Evolutionary conservation across 2,888 invertebrate species (phyloP), one percentile per base, ranked within the genome.

Genomic region (Troilus luridus): DNA sequence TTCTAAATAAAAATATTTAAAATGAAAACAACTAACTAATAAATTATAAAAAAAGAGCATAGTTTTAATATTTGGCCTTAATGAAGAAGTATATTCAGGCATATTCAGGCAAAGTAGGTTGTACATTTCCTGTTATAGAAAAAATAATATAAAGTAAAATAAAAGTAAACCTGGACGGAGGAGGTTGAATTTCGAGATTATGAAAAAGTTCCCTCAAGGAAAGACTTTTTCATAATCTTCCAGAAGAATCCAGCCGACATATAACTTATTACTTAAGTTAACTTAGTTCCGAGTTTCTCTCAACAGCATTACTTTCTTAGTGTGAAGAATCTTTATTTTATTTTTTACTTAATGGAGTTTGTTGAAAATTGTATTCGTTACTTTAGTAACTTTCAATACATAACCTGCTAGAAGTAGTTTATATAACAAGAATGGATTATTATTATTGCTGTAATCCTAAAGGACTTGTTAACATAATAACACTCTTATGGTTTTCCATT

Each of bases 221-320:
- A 77, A 77, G 41, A 77, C 72, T 77, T 77, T 77, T 77, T 77
- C 72, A 77, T 41, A 41, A 41, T 77, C 72, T 77, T 41, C 72
- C 27, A 77, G 41, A 77, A 77, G 72, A 77, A 77, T 77, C 72
- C 72, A 77, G 41, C 72, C 27, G 41, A 41, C 41, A 77, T 77
- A 77, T 77, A 77, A 77, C 27, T 77, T 77, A 77, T 77, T 77
- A 77, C 72, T 27, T 77, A 77, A 77, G 72, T 77, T 77, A 77
- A 77, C 72, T 77, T 77, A 27, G 72, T 0, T 5, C 17, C 14
- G 41, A 77, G 72, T 27, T 77, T 77, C 72, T 77, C 41, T 77
- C 72, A 41, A 77, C 72, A 77, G 72, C 41, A 77, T 77, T 77
- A 77, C 72, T 19, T 77, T 77, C 72, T 27, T 27, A 41, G 72